Conservation (phyloP, 1,140 invertebrate genomes). For the Lasioglossum baleicum region DNA sequence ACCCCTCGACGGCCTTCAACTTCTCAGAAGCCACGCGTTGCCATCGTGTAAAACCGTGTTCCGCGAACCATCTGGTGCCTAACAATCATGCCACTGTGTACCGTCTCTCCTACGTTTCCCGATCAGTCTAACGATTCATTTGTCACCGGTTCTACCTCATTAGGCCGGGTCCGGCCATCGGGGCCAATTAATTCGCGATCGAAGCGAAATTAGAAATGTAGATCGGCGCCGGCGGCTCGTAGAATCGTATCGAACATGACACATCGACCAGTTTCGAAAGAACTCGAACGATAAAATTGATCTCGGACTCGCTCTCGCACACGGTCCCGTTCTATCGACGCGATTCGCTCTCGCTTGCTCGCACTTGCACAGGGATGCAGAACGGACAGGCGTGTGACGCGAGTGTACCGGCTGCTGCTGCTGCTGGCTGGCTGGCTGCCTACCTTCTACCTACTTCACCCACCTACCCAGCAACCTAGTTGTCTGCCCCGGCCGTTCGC, state of each 20-base stretch:
- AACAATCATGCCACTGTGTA: too few relatives aligned
- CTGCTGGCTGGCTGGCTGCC: conserved; percentile 32
- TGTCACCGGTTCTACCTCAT: too few relatives aligned
- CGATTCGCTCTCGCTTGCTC: not conserved
- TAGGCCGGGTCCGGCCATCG: too few relatives aligned
- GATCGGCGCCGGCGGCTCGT: not conserved
- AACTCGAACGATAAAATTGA: not conserved
- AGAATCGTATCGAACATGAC: not conserved
- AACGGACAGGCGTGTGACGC: conserved; percentile 46
- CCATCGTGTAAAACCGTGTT: not conserved
- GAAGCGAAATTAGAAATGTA: not conserved
- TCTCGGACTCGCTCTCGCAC: too few relatives aligned
- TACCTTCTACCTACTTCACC: conserved; percentile 54
- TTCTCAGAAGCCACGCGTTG: too few relatives aligned
- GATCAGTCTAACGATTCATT: not conserved
- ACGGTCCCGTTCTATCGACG: too few relatives aligned
- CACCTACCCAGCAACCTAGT: conserved; percentile 62
- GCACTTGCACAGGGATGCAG: conserved; percentile 21
- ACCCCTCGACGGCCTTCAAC: not conserved
- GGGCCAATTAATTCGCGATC: not conserved
- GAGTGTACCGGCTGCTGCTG: not conserved
- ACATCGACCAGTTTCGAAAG: conserved; percentile 12
- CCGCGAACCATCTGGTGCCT: too few relatives aligned
- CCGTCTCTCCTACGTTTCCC: not conserved
- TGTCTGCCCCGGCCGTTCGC: conserved; percentile 54